Conservation (phyloP, 2,888 invertebrate species). For the Drosophila emarginata region DNA sequence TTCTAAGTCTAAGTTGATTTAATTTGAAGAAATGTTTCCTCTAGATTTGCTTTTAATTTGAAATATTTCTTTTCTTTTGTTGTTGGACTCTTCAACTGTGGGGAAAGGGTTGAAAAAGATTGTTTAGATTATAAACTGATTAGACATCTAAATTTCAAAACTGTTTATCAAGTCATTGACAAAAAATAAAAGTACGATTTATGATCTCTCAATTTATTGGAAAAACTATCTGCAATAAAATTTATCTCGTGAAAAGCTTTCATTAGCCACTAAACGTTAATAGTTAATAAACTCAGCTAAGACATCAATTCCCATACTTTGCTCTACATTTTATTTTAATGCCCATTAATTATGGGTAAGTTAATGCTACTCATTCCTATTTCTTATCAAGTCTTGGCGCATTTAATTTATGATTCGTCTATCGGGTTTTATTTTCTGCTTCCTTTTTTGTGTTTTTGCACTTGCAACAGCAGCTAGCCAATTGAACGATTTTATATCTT, state of each 20-base stretch:
- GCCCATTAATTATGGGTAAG: neutral
- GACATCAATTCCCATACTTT: too few relatives aligned
- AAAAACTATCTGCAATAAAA: too few relatives aligned
- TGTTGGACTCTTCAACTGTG: neutral
- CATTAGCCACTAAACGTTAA: neutral
- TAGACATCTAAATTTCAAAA: too few relatives aligned
- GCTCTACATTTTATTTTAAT: neutral
- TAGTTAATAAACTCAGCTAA: too few relatives aligned
- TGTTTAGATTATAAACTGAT: neutral
- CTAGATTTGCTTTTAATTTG: neutral
- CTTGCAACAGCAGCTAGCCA: constrained; percentile 31
- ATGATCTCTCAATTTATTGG: neutral
- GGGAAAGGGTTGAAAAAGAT: neutral
- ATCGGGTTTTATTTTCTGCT: constrained; percentile 5
- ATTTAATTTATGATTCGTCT: constrained; percentile 4
- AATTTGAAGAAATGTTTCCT: neutral
- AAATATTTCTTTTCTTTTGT: neutral
- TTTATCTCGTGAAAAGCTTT: too few relatives aligned
- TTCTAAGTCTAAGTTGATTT: constrained; percentile 7
- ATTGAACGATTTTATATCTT: constrained; percentile 35
- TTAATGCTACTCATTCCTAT: constrained; percentile 1
- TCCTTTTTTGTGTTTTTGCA: constrained; percentile 20
- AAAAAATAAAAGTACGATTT: too few relatives aligned
- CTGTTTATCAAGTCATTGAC: too few relatives aligned
- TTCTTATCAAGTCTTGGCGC: constrained; percentile 12